These are phyloP conservation scores for Toxotes lorentzi DNA, from an alignment of 2,797 vertebrate genomes.

Conservation along the genomic window DNA sequence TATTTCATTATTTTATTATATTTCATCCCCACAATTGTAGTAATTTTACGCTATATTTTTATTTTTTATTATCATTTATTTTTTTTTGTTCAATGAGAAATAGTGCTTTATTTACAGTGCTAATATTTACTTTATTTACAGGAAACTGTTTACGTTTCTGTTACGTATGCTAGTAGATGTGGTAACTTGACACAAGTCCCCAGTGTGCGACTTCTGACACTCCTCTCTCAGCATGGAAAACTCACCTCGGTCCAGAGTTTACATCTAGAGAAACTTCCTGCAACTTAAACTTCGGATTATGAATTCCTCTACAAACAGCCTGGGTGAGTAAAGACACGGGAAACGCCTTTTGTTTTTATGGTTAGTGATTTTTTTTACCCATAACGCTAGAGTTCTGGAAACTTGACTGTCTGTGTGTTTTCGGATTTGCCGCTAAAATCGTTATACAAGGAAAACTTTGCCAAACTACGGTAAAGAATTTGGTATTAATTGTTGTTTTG, in stretches of 20 bases:
- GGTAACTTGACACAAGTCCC: constrained; percentile 5
- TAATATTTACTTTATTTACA: constrained; percentile 46
- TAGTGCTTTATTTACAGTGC: constrained; percentile 23
- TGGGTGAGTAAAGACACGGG: constrained; percentile 79
- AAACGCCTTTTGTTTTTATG: not conserved
- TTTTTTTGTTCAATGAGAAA: not conserved
- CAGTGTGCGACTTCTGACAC: constrained; percentile 60
- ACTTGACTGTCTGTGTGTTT: not conserved
- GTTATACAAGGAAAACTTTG: not conserved
- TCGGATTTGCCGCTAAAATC: constrained; percentile 20
- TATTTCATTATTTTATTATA: not conserved
- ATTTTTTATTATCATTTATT: too few species aligned
- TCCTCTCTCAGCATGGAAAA: constrained; percentile 78
- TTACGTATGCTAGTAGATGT: not conserved
- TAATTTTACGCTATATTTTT: accelerated
- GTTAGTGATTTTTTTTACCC: not conserved
- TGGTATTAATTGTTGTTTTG: not conserved
- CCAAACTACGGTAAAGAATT: not conserved
- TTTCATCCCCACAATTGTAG: accelerated
- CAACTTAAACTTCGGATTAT: constrained; percentile 52
- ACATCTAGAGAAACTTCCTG: constrained; percentile 26
- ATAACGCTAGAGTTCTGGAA: not conserved
- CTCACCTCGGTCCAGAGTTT: constrained; percentile 47
- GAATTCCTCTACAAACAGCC: constrained; percentile 86
- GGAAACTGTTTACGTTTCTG: constrained; percentile 42